Evolutionary conservation across 2,888 invertebrate species (phyloP), one percentile per base, ranked within the genome.

Genomic region (Spatulosminthurus flaviceps): DNA sequence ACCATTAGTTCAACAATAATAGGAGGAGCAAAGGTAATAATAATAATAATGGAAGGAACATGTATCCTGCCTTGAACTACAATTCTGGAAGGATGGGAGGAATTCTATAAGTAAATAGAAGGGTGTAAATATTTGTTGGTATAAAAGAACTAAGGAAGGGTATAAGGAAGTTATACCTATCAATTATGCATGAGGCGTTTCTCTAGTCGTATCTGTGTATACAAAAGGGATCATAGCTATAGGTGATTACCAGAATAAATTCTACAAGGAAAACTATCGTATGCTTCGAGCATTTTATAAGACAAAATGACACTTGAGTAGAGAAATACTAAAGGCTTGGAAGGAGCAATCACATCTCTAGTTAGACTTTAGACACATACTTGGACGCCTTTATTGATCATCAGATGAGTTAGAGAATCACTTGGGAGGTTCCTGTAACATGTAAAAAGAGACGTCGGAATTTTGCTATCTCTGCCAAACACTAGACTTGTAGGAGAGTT

Each of bases 331-430:
- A n/a, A 19, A 51, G 16, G 51, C 51, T 51, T 51, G 51, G 19
- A 51, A 67, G 29, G 26, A 29, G 67, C 67, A 67, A 67, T 67
- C 67, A 67, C 67, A 29, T 67, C 24, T 67, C n/a, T 67, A 28
- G 24, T 67, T 64, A 22, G 67, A 28, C 28, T 67, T 67, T 67
- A 67, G 64, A 24, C 28, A 67, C 67, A 28, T 67, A 67, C 67
- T 67, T 67, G 29, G 29, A 29, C 28, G 26, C 29, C 24, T 67
- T 67, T 67, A 67, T 67, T 67, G 67, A 67, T 67, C 67, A 67
- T 67, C 67, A 67, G 67, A 28, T 67, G 29, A 67, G 24, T 67
- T 67, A 67, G 67, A 28, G 67, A 26, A 67, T 67, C 67, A 67
- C 67, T 67, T 67, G 67, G 67, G 67, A 67, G 67, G 67, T 64